Base-by-base conservation (phyloP, 2,113 vertebrate genomes). In the Athene noctua region DNA sequence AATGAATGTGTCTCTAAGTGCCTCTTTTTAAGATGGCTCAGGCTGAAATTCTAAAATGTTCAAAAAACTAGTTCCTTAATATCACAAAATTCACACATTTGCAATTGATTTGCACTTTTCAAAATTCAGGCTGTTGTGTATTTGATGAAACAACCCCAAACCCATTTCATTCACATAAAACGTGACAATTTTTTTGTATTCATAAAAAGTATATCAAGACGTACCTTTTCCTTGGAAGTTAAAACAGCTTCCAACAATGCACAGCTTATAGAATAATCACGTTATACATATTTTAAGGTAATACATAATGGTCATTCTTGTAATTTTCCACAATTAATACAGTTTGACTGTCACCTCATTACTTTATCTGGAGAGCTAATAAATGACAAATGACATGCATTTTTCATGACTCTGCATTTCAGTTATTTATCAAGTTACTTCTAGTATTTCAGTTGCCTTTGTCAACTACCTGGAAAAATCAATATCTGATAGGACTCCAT, bases 371-470 rank as follows among this genome's bases (percentile, higher is more conserved):
- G 14, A 87, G 49, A 86, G 52, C 52, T 75, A 77, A 15, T 88
- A 78, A 80, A 84, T 65, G 18, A 73, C 21, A 80, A 86, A 55
- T 40, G 29, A 66, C 15, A 57, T 5, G 5, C 25, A 40, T 32
- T 75, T 88, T 67, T 40, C 44, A 77, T 91, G 59, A 91, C 61
- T 59, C 73, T 70, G 68, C 55, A 89, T 75, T 91, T 83, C 36
- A 38, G 67, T 70, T 66, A 93, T 95, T 94, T 92, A 95, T 96
- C 88, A 97, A 72, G 42, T 94, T 88, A 65, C 21, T 47, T 58
- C 61, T 55, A 95, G 89, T 85, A 82, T 66, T 87, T 77, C 84
- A 57, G 14, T 66, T 83, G 15, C 61, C n/a, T 82, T 87, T 94
- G 80, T 88, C 63, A 91, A 30, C 29, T 44, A 58, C 36, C 6